Base-by-base conservation (phyloP, 1,140 invertebrate genomes). In the Lasioglossum albipes region DNA sequence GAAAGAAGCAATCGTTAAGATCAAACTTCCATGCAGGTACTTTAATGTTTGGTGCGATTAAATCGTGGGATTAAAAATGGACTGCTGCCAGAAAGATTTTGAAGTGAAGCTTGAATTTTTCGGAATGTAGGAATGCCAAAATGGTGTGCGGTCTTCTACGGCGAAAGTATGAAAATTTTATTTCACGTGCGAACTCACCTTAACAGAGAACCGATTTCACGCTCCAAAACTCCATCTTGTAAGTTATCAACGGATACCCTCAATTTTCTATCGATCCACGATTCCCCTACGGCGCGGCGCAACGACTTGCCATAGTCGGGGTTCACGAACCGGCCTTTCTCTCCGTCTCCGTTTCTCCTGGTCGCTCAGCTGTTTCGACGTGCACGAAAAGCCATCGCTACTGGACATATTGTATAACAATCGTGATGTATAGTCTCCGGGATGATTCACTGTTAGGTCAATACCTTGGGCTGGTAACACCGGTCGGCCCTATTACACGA, bases 401-500 rank as follows among this genome's bases (percentile, higher is more conserved):
- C 57, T 57, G 31, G 62, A 79, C 70, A 52, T 83, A 77, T 86
- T 85, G 76, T 79, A 59, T 84, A 86, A 87, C 75, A 79, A 87
- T 64, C 57, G 27, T 64, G 71, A 66, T 78, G 76, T 74, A 80
- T 66, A 68, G 69, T 79, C 64, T 65, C 41, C 68, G 42, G 73
- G 82, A 87, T 90, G 91, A 91, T 91, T 91, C 89, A 91, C 83
- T 88, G 85, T 84, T 87, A 84, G 88, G 87, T 91, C 89, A 90
- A 90, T 91, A 91, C 66, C 84, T 87, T 61, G 59, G 49, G 49
- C 82, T 85, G 76, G 84, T 80, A 83, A 86, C 81, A 85, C 84
- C 75, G 84, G 84, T 83, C 84, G 80, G 20, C 49, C 49, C 73
- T 81, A 66, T 71, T 85, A 80, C 62, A 75, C 66, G 69, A 80